Conservation (phyloP, 2,113 vertebrate species). For the Cepphus grylle region DNA sequence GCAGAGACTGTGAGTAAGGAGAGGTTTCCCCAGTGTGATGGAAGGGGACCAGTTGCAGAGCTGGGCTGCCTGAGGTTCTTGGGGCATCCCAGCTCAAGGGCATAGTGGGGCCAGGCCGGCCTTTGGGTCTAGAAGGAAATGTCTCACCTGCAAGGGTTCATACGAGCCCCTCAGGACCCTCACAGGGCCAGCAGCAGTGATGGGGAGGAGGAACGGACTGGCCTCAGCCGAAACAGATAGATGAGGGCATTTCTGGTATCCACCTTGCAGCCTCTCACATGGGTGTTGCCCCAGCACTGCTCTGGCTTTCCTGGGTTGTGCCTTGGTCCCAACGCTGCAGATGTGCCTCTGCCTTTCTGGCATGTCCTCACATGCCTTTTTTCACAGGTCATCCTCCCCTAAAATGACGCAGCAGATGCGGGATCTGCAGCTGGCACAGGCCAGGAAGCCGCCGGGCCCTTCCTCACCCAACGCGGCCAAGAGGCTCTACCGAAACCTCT, state of each 20-base stretch:
- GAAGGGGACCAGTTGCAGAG: background rate
- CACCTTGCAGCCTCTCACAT: rapidly evolving
- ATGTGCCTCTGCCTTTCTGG: background rate
- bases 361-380: rapidly evolving
- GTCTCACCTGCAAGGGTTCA: background rate
- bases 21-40: background rate
- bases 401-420: constrained; percentile 88
- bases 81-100: background rate
- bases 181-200: background rate
- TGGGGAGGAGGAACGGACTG: background rate
- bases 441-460: constrained; percentile 80
- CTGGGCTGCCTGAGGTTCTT: background rate
- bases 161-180: rapidly evolving
- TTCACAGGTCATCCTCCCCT: constrained; percentile 80
- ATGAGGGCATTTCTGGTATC: background rate
- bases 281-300: rapidly evolving
- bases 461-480: constrained; percentile 88
- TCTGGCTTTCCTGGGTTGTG: background rate
- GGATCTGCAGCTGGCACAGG: constrained; percentile 76
- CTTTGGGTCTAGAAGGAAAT: background rate
- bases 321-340: rapidly evolving
- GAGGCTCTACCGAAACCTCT: constrained; percentile 91
- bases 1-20: background rate
- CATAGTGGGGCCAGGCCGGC: rapidly evolving
- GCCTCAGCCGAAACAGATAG: background rate